Evolutionary conservation across 35 echinoderm and acorn worm species (phyloP), one percentile per base, ranked within the genome.

Genomic region (Acanthaster planci): DNA sequence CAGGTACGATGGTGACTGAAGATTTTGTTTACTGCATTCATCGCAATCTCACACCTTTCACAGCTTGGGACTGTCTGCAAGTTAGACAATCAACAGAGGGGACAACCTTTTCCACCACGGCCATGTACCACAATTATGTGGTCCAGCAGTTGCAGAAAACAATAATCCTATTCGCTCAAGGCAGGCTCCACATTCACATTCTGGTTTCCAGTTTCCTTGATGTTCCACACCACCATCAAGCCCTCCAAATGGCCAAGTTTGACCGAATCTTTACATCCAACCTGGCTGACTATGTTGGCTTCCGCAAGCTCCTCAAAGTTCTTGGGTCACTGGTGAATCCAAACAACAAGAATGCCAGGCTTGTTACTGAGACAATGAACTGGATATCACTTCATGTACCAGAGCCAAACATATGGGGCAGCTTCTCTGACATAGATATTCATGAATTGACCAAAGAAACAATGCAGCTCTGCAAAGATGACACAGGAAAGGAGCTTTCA

Each of bases 101-200:
- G 4, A 23, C 17, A 18, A 57, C 26, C n/a, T 38, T 75, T 18
- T 90, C 88, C 1, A 60, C 77, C 47, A 80, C 77, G 7, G 10
- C 21, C 36, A 84, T 84, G 81, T 90, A 75, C 82, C 88, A 90
- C 37, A 67, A 16, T 0, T 90, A 84, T 18, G 83, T 82, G 44
- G 42, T 51, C 37, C 12, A 56, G 39, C 40, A 14, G 21, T 21
- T 88, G 23, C 29, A 38, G 14, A 81, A 68, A 47, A 81, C 77
- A 80, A 35, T 18, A 26, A 47, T 36, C 19, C 39, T 82, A 15
- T 67, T 88, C 5, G 81, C n/a, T 44, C 12, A 82, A 15, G 39
- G 55, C 52, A 23, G 78, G 40, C 34, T 89, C 0, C 60, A 39
- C 10, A 47, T 76, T 30, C 27, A 40, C 27, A 37, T 89, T 0